phyloP scores from a whole-genome alignment of 2,888 invertebrate genomes.

The Oscheius sp. region DNA sequence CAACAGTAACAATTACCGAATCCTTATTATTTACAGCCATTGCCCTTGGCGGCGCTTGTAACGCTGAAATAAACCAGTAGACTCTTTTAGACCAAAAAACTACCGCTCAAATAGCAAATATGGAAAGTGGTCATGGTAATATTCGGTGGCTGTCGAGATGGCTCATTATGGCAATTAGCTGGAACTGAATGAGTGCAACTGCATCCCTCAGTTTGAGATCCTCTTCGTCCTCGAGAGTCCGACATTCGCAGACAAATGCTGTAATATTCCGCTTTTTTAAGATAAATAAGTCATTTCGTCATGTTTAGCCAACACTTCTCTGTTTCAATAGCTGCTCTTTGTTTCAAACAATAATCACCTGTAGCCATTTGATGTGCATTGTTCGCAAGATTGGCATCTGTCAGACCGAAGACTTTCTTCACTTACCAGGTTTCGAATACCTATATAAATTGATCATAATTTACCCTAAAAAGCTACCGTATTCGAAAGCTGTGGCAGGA shows the following conservation, averaged over 20 bases:
- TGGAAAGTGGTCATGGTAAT: conserved; percentile 49
- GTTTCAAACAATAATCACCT: conserved; percentile 39
- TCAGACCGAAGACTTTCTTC: conserved; percentile 53
- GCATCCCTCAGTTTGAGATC: conserved; percentile 38
- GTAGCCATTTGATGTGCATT: conserved; percentile 64
- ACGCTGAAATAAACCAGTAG: too few relatives aligned
- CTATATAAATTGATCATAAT: conserved; percentile 10
- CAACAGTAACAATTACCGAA: conserved; percentile 62
- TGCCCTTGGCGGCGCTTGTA: conserved; percentile 62
- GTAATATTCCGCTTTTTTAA: too few relatives aligned
- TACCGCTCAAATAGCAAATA: conserved; percentile 42
- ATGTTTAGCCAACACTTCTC: background rate
- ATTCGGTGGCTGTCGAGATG: conserved; percentile 47
- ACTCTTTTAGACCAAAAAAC: background rate
- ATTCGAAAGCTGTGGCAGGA: conserved; percentile 47
- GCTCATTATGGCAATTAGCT: conserved; percentile 53
- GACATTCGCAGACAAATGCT: conserved; percentile 44
- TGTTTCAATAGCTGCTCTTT: background rate
- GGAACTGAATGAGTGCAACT: conserved; percentile 52
- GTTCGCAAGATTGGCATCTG: conserved; percentile 56
- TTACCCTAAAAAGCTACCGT: conserved; percentile 23
- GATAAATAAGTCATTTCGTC: background rate
- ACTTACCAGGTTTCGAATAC: conserved; percentile 48
- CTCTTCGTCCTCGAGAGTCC: conserved; percentile 41
- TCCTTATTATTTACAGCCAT: conserved; percentile 56